These are phyloP conservation scores for Pristionchus mayeri DNA, from an alignment of 2,888 invertebrate species.

Conservation along the genomic window DNA sequence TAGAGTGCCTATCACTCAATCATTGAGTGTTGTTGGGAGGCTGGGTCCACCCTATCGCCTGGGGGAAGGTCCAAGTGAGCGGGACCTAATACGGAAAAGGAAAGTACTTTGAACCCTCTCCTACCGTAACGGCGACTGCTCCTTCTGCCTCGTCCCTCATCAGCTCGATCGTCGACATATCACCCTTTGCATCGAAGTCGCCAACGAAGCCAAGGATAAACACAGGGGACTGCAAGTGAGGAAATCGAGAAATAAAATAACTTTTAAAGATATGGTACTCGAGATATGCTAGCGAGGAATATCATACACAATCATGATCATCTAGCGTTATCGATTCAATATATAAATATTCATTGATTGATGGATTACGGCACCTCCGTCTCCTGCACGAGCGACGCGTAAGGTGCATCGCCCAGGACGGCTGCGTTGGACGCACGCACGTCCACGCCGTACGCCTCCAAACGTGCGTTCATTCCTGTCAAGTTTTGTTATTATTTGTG, in stretches of 20 bases:
- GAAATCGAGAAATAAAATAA: background rate
- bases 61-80: no score
- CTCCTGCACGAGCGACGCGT: background rate
- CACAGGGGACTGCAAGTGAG: background rate
- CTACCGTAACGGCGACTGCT: slow-evolving; percentile 23
- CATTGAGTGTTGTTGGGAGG: no score
- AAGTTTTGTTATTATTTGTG: no score
- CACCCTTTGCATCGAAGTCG: background rate
- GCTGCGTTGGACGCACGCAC: slow-evolving; percentile 25
- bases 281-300: no score
- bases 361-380: no score
- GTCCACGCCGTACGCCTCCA: slow-evolving; percentile 28
- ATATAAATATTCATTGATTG: no score
- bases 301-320: no score
- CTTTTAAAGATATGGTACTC: no score
- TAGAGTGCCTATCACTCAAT: no score
- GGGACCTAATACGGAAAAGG: no score
- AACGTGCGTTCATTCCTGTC: slow-evolving; percentile 27
- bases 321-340: no score
- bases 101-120: background rate
- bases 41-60: no score
- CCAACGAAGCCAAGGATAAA: slow-evolving; percentile 29
- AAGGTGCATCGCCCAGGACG: background rate
- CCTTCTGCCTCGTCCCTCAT: slow-evolving; percentile 32
- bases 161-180: slow-evolving; percentile 19